A percentile compares a stretch with the other conserved stretches of the same genome.
Conservation (phyloP, 2,888 invertebrate species). For the Dendrolimus pini region DNA sequence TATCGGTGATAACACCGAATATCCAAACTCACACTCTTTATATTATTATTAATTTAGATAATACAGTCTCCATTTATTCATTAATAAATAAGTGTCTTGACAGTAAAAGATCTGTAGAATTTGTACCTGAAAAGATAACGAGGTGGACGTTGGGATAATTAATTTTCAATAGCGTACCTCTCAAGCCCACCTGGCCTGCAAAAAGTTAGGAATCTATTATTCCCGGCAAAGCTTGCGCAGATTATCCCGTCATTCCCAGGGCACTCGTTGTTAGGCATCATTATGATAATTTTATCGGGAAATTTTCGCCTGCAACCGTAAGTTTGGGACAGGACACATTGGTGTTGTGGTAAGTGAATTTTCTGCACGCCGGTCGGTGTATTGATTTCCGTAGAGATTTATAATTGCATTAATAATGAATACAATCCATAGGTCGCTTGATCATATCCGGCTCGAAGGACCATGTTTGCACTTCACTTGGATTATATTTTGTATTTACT, state of each 20-base stretch:
- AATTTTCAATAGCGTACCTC: conserved; percentile 5
- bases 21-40: no score
- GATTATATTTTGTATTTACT: no score
- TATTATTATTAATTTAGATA: no score
- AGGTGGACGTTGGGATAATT: not conserved
- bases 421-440: no score
- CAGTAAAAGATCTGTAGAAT: not conserved
- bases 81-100: not conserved
- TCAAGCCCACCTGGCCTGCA: not conserved
- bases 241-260: conserved; percentile 44
- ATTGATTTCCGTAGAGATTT: not conserved
- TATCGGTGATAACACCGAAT: no score
- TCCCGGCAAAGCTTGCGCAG: conserved; percentile 19
- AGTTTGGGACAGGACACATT: conserved; percentile 29
- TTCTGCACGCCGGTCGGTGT: not conserved
- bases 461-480: no score
- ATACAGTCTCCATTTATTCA: no score
- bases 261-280: conserved; percentile 37
- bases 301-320: conserved; percentile 49
- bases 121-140: not conserved
- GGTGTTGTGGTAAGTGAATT: conserved; percentile 8
- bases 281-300: conserved; percentile 67
- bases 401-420: not conserved
- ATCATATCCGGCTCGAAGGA: no score
- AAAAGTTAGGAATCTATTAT: conserved; percentile 15